Evolutionary conservation across 2,888 invertebrate genomes (phyloP).

Genomic region (Hedychridium roseum): DNA sequence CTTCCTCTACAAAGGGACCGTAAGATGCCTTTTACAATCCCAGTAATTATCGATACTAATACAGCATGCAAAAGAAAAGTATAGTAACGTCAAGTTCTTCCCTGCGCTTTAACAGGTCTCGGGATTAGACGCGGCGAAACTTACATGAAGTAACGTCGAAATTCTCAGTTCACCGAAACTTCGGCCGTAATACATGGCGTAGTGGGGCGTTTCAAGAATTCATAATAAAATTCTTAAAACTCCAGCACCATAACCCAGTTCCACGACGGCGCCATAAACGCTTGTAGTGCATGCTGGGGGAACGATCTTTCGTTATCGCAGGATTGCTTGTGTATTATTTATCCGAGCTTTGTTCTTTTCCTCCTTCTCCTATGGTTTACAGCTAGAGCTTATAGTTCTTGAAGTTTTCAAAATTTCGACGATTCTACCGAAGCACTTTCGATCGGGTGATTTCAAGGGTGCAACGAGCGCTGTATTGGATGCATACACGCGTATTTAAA

Average conservation of each 20-base stretch:
- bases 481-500: constrained; percentile 49
- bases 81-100: too few species aligned
- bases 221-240: constrained; percentile 43
- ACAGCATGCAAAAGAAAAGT: too few species aligned
- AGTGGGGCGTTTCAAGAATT: constrained; percentile 22
- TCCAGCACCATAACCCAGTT: constrained; percentile 43
- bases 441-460: constrained; percentile 37
- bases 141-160: constrained; percentile 20
- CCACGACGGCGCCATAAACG: constrained; percentile 34
- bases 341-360: constrained; percentile 9
- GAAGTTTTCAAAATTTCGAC: constrained; percentile 13
- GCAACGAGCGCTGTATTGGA: constrained; percentile 25
- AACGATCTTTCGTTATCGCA: constrained; percentile 32
- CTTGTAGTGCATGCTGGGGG: constrained; percentile 37
- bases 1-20: too few species aligned
- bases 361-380: constrained; percentile 24
- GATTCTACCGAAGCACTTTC: constrained; percentile 16
- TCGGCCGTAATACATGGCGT: constrained; percentile 18
- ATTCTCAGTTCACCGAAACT: constrained; percentile 32
- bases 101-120: too few species aligned
- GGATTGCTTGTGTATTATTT: constrained; percentile 26
- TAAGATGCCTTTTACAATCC: too few species aligned
- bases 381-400: constrained; percentile 14
- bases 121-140: constrained; percentile 12
- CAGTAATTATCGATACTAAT: too few species aligned